These are phyloP conservation scores for Agriopis aurantiaria DNA, from an alignment of 2,888 invertebrate genomes.

Conservation along the genomic window DNA sequence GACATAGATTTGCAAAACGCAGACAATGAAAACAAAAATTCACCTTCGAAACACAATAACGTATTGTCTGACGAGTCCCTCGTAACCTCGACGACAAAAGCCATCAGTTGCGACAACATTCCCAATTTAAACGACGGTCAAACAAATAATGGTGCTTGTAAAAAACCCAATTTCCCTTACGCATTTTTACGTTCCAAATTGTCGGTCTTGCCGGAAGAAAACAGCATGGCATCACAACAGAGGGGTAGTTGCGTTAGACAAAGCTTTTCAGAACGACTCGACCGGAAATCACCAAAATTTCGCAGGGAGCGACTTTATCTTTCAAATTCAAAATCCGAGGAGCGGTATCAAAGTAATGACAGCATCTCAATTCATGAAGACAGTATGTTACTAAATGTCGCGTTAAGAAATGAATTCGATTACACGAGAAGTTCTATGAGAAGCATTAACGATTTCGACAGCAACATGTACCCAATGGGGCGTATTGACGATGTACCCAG, in stretches of 20 bases:
- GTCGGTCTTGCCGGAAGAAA: slow-evolving; percentile 92
- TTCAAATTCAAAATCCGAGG: slow-evolving; percentile 87
- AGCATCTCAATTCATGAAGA: slow-evolving; percentile 82
- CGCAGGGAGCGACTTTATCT: slow-evolving; percentile 72
- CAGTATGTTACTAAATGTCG: slow-evolving; percentile 74
- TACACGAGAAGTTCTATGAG: slow-evolving; percentile 76
- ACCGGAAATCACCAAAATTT: slow-evolving; percentile 79
- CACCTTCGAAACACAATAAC: slow-evolving; percentile 70
- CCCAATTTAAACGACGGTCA: slow-evolving; percentile 85
- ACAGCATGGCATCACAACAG: slow-evolving; percentile 84
- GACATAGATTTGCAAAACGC: slow-evolving; percentile 89
- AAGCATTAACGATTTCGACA: slow-evolving; percentile 77
- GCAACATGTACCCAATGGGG: slow-evolving; percentile 63
- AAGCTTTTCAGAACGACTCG: slow-evolving; percentile 83
- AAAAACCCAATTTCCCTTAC: slow-evolving; percentile 91
- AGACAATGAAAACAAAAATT: slow-evolving; percentile 70
- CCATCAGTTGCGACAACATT: slow-evolving; percentile 91
- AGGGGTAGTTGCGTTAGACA: slow-evolving; percentile 80
- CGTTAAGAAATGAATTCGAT: slow-evolving; percentile 72
- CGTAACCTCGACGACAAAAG: slow-evolving; percentile 85
- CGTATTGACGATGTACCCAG: slow-evolving; percentile 71
- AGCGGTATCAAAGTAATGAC: slow-evolving; percentile 85
- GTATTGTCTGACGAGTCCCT: slow-evolving; percentile 72
- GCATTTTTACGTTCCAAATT: slow-evolving; percentile 92
- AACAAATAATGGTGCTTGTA: slow-evolving; percentile 78